A percentile compares a stretch with the other conserved stretches of the same genome.
Evolutionary conservation across 2,888 invertebrate species (phyloP).

Genomic region (Temnothorax ravouxi): DNA sequence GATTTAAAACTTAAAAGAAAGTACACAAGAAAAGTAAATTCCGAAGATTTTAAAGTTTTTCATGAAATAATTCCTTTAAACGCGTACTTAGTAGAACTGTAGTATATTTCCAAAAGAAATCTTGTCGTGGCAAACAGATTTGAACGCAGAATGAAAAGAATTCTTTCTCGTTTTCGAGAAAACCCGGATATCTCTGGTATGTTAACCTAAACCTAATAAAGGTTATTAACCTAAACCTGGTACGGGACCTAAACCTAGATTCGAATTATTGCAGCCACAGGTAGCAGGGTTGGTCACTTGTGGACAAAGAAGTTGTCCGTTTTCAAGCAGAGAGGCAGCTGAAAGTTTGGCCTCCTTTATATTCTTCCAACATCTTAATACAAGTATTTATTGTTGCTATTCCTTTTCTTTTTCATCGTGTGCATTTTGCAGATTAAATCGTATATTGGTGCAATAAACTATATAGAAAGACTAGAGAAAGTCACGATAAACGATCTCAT

Average conservation of each 20-base stretch:
- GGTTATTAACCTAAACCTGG: no score
- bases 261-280: neutral
- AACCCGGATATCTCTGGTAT: neutral
- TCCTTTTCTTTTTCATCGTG: neutral
- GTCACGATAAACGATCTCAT: neutral
- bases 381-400: neutral
- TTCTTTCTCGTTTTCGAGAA: neutral
- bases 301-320: neutral
- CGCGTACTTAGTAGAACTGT: neutral
- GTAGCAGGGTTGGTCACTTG: neutral
- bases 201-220: neutral
- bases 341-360: neutral
- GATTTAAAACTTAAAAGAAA: neutral
- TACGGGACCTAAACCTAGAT: neutral
- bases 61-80: neutral
- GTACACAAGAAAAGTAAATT: neutral
- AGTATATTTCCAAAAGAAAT: neutral
- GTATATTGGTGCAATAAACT: neutral
- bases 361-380: neutral
- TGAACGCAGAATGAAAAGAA: neutral
- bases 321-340: neutral
- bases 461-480: neutral
- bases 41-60: neutral
- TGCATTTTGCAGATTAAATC: neutral
- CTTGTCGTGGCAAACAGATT: neutral